Evolutionary conservation across 2,797 vertebrate species (phyloP), one percentile per base, ranked within the genome.

Genomic region (Margarornis squamiger): DNA sequence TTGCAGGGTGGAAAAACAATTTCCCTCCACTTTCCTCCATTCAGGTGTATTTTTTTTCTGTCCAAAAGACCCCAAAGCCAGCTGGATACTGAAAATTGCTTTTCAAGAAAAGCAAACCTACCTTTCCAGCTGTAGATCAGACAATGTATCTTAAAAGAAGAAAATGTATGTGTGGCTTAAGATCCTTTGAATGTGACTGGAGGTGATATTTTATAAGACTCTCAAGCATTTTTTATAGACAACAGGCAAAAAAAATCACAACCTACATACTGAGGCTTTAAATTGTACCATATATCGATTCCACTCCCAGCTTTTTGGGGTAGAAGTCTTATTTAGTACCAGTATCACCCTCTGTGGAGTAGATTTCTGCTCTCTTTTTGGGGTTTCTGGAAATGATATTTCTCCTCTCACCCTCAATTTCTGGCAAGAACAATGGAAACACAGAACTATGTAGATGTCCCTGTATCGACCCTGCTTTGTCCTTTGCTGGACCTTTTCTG

Each of bases 91-190:
- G 81, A 66, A 93, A 92, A 92, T 58, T 81, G 79, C 70, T 94
- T 93, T 92, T 83, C 82, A 91, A 84, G 92, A 86, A 70, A 65
- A 67, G 76, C 55, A 81, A 90, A 91, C n/a, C 58, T 63, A 30
- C 39, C 20, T 90, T 92, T 93, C 73, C 83, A 91, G 72, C 58
- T 36, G 27, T 23, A 72, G 30, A 48, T 70, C n/a, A 83, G 30
- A 62, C 12, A 54, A 21, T 1, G 2, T 27, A 62, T 78, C 61
- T 72, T 80, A 62, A 77, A 27, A 68, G 34, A 6, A 88, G 43
- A 78, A 86, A 80, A 66, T 0, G 7, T 24, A 77, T 6, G 2
- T 29, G 12, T 11, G 73, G 61, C 32, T 70, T 48, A 59, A 81
- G 54, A 65, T 51, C 75, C 39, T 68, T 30, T 76, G 54, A 78